phyloP scores from a whole-genome alignment of 2,797 vertebrate genomes.

The Darevskia mixta region DNA sequence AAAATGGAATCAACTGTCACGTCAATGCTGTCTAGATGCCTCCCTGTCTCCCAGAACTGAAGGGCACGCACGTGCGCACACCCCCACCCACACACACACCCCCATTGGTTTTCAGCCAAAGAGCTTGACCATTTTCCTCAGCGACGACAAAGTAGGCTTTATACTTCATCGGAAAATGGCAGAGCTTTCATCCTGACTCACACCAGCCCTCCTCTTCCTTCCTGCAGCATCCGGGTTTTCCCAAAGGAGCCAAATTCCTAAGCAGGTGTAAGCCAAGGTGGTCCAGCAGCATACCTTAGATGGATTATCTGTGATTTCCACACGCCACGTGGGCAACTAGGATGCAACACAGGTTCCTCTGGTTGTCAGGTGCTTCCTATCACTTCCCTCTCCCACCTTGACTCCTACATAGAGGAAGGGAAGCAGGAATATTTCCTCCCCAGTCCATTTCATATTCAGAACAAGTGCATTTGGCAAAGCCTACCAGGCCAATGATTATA shows the following conservation, averaged over 20 bases:
- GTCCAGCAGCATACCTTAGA: background rate
- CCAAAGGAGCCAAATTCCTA: conserved; percentile 34
- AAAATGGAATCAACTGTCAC: no score
- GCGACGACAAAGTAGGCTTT: background rate
- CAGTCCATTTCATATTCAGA: conserved; percentile 42
- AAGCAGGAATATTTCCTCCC: conserved; percentile 43
- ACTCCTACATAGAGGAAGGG: conserved; percentile 63
- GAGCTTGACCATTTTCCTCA: background rate
- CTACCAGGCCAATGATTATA: background rate
- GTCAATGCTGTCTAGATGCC: no score
- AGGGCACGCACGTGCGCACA: background rate
- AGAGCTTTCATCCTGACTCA: conserved; percentile 33
- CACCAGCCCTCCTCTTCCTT: conserved; percentile 12
- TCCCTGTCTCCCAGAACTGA: background rate
- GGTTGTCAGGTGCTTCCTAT: conserved; percentile 63
- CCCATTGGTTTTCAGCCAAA: background rate
- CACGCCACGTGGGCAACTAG: background rate
- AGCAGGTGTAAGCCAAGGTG: conserved; percentile 9
- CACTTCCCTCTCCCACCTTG: conserved; percentile 7
- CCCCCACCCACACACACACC: no score
- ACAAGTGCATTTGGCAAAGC: conserved; percentile 23
- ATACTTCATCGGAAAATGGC: background rate
- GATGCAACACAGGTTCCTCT: conserved; percentile 48
- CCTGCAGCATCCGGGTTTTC: conserved; percentile 37
- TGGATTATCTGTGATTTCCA: conserved; percentile 42